Conservation (phyloP, 2,797 vertebrate genomes). For the Parauchenoglanis punctatus region DNA sequence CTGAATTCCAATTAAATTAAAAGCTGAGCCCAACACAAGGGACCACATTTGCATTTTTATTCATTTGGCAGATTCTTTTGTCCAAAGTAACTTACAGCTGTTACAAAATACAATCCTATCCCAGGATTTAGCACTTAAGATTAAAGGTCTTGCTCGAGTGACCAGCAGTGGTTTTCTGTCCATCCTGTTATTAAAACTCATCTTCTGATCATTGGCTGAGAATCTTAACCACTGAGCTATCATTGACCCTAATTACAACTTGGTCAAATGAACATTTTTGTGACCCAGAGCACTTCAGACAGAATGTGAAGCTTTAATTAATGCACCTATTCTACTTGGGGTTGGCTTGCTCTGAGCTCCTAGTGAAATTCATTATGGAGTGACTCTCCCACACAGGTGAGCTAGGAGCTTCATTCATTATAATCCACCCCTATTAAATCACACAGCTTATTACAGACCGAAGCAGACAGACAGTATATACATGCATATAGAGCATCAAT, state of each 20-base stretch:
- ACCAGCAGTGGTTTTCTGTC: background rate
- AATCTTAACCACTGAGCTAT: background rate
- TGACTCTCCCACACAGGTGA: slow-evolving; percentile 21
- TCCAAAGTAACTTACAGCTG: background rate
- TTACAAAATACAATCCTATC: background rate
- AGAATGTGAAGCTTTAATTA: slow-evolving; percentile 17
- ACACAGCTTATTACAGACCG: slow-evolving; percentile 21
- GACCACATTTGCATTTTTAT: background rate
- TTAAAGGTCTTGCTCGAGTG: too few relatives aligned
- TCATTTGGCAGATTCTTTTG: too few relatives aligned
- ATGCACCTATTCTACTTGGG: background rate
- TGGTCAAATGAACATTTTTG: background rate
- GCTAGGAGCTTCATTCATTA: slow-evolving; percentile 23
- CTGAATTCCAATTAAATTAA: background rate
- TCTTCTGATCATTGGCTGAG: background rate
- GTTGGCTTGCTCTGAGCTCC: background rate
- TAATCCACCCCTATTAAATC: slow-evolving; percentile 35
- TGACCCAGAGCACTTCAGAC: background rate
- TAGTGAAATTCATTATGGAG: slow-evolving; percentile 4
- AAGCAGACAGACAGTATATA: background rate
- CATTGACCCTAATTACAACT: background rate
- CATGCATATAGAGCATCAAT: background rate
- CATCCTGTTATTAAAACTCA: background rate
- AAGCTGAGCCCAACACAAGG: background rate
- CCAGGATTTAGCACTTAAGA: background rate